A percentile compares a stretch with the other conserved stretches of the same genome.
These are phyloP conservation scores for Crotalus helleri DNA, from an alignment of 2,113 vertebrate genomes.

Conservation along the genomic window DNA sequence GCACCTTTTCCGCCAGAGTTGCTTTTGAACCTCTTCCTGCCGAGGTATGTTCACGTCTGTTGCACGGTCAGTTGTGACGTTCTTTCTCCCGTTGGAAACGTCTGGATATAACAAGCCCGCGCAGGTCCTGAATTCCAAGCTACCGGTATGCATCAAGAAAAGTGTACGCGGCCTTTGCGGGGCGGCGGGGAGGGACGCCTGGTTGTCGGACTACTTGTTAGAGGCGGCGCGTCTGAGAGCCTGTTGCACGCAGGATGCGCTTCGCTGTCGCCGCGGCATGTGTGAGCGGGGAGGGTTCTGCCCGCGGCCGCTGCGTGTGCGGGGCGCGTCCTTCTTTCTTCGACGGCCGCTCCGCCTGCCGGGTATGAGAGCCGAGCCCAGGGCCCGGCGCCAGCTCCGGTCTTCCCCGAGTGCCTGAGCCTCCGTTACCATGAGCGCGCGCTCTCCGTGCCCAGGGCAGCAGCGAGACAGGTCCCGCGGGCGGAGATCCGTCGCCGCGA, in stretches of 20 bases:
- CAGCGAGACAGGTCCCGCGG: background rate
- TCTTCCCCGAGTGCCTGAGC: background rate
- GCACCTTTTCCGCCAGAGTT: background rate
- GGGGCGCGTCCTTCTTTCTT: background rate
- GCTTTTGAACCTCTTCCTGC: background rate
- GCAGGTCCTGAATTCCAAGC: background rate
- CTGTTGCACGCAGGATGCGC: background rate
- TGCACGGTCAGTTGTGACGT: background rate
- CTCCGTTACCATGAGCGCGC: background rate
- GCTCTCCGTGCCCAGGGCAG: background rate
- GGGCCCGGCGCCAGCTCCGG: background rate
- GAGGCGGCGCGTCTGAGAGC: background rate
- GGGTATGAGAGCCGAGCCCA: background rate
- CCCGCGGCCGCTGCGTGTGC: background rate
- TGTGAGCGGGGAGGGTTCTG: background rate
- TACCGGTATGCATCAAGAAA: too few relatives aligned
- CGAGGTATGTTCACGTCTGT: background rate
- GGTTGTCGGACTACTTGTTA: background rate
- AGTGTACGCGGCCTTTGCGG: too few relatives aligned
- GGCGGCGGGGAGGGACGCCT: background rate
- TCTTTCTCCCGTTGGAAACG: background rate
- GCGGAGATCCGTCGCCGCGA: background rate
- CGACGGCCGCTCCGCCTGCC: background rate
- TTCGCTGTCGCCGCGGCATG: background rate
- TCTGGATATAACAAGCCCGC: too few relatives aligned